Evolutionary conservation across 1,140 invertebrate species (phyloP).

Genomic region (Hylaeus anthracinus): DNA sequence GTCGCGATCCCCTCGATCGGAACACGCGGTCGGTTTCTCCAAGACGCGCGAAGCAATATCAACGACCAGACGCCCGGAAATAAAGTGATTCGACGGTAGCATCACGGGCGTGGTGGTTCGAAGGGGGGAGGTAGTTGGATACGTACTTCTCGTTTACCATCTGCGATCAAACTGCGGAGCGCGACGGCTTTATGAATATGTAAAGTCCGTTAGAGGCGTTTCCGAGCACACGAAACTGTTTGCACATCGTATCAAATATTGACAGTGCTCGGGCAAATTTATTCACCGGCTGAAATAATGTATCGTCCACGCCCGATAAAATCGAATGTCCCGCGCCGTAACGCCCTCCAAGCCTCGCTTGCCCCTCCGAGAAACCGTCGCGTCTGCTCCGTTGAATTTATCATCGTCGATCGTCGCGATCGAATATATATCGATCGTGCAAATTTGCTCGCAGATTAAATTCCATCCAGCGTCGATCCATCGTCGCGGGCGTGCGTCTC

Average conservation of each 20-base stretch:
- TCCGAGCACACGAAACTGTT: conserved; percentile 62
- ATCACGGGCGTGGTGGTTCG: neutral
- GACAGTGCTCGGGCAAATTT: conserved; percentile 66
- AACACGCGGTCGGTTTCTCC: neutral
- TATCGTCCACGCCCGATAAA: conserved; percentile 46
- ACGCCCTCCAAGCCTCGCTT: neutral
- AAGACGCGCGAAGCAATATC: neutral
- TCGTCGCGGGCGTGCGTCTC: neutral
- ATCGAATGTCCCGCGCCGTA: conserved; percentile 42
- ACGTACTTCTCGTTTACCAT: conserved; percentile 50
- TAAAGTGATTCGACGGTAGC: conserved; percentile 51
- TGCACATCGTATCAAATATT: conserved; percentile 71
- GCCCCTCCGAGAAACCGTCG: no score
- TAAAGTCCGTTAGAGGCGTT: conserved; percentile 68
- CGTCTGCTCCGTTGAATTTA: neutral
- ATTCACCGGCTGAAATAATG: conserved; percentile 66
- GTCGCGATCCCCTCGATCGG: neutral
- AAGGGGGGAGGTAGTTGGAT: neutral
- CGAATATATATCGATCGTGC: conserved; percentile 27
- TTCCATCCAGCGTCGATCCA: neutral
- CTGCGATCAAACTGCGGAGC: conserved; percentile 58
- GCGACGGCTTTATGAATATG: conserved; percentile 70
- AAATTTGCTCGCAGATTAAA: conserved; percentile 42
- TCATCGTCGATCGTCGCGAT: neutral
- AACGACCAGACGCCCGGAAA: neutral